Conservation (phyloP, 1,140 invertebrate species). For the Hycleus cichorii region DNA sequence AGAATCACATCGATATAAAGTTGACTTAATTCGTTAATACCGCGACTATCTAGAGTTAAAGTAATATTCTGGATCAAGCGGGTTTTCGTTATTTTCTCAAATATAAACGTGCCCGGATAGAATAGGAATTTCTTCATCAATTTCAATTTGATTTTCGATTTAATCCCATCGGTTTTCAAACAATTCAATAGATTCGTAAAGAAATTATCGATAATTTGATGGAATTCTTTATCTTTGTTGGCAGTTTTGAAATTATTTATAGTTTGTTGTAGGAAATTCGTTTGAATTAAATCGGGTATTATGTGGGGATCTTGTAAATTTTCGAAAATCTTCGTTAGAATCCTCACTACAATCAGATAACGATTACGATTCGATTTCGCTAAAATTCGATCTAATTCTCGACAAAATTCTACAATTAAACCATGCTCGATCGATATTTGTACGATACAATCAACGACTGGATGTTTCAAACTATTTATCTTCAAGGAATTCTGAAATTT, state of each 20-base stretch:
- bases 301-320: conserved; percentile 20
- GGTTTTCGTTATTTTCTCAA: conserved; percentile 60
- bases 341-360: conserved; percentile 44
- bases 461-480: conserved; percentile 52
- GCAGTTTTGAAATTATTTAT: conserved; percentile 47
- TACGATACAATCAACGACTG: conserved; percentile 52
- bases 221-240: conserved; percentile 43
- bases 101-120: conserved; percentile 59
- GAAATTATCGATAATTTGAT: conserved; percentile 43
- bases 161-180: conserved; percentile 44
- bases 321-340: conserved; percentile 26
- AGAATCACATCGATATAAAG: conserved; percentile 52
- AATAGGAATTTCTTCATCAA: conserved; percentile 56
- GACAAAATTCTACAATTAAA: conserved; percentile 47
- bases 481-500: conserved; percentile 42
- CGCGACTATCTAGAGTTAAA: conserved; percentile 49
- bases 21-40: conserved; percentile 53
- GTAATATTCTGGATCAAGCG: conserved; percentile 55
- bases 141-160: conserved; percentile 46
- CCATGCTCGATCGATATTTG: conserved; percentile 44
- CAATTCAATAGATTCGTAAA: conserved; percentile 46
- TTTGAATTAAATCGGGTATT: conserved; percentile 30
- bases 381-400: conserved; percentile 49
- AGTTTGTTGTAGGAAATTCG: conserved; percentile 37
- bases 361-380: conserved; percentile 52